Evolutionary conservation across 2,113 vertebrate species (phyloP).

Genomic region (Oryctolagus cuniculus): mOryCun1.1 NC_091436.1:54151001-54151500

Average conservation of each 20-base stretch:
- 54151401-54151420: background rate
- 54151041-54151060: constrained; percentile 89
- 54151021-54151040: constrained; percentile 66
- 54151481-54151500: background rate
- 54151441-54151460: too few species aligned
- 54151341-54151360: background rate
- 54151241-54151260: background rate
- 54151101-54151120: constrained; percentile 87
- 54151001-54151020: background rate
- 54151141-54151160: background rate
- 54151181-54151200: background rate
- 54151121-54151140: constrained; percentile 79
- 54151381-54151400: background rate
- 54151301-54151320: background rate
- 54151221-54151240: background rate
- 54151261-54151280: background rate
- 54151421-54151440: background rate
- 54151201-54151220: background rate
- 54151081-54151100: constrained; percentile 86
- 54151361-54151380: background rate
- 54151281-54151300: background rate
- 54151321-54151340: background rate
- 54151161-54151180: background rate
- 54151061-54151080: constrained; percentile 88
- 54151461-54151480: too few species aligned